A percentile compares a stretch with the other conserved stretches of the same genome.
These are phyloP conservation scores for Azemiops feae DNA, from an alignment of 2,113 vertebrate species.

Conservation along the genomic window DNA sequence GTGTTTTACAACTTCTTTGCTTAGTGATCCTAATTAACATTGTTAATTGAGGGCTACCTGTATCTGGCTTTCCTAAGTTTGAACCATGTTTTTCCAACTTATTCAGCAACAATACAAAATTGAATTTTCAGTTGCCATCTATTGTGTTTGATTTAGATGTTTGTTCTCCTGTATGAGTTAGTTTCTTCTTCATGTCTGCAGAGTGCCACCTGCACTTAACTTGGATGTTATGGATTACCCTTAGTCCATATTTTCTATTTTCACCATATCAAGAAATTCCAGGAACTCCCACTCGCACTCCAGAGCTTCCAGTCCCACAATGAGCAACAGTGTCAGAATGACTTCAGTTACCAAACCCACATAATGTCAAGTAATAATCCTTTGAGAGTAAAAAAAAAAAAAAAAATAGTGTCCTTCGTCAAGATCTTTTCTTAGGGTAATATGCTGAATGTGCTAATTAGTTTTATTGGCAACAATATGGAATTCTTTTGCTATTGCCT, in stretches of 20 bases:
- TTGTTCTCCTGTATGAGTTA: neutral
- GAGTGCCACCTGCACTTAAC: no score
- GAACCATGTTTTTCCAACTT: neutral
- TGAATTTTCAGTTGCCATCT: neutral
- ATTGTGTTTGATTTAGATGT: neutral
- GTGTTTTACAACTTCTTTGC: neutral
- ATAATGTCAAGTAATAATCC: neutral
- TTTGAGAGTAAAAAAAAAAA: neutral
- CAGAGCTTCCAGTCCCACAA: neutral
- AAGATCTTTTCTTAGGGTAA: neutral
- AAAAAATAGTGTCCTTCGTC: neutral
- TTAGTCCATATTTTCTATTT: neutral
- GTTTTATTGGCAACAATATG: neutral
- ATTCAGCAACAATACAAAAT: neutral
- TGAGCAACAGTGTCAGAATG: neutral
- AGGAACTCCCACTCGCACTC: neutral
- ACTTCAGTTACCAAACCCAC: neutral
- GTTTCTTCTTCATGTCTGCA: neutral
- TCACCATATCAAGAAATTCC: neutral
- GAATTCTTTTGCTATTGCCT: neutral
- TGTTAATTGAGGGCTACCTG: neutral
- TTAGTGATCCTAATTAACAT: no score
- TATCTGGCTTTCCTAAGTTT: neutral
- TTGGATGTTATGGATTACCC: no score
- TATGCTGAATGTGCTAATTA: neutral